Evolutionary conservation across 2,113 vertebrate genomes (phyloP).

Genomic region (Mirza zaza): DNA sequence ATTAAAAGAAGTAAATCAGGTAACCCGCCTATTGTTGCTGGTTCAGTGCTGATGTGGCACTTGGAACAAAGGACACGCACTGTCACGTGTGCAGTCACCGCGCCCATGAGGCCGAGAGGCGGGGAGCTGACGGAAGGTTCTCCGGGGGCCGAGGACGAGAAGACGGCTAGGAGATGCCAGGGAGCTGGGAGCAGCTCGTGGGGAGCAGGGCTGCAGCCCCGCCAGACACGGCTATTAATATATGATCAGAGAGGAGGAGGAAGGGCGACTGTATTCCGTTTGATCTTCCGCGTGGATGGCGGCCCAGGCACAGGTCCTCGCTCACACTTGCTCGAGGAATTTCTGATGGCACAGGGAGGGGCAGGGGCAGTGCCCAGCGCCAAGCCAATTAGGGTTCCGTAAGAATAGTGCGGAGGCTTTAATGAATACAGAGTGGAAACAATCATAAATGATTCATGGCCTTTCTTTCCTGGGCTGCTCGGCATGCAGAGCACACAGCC

Average conservation of each 20-base stretch:
- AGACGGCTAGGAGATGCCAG: constrained; percentile 22
- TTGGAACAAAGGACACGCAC: neutral
- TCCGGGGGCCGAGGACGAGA: neutral
- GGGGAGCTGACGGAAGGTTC: neutral
- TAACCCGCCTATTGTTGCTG: neutral
- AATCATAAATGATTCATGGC: constrained; percentile 79
- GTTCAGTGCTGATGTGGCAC: neutral
- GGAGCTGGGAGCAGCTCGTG: fast-evolving
- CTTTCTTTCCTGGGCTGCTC: constrained; percentile 42
- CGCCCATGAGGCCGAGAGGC: neutral
- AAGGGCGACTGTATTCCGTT: neutral
- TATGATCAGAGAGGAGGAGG: constrained; percentile 68
- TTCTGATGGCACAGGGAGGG: constrained; percentile 57
- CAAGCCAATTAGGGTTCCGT: constrained; percentile 72
- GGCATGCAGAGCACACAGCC: constrained; percentile 52
- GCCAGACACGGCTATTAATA: constrained; percentile 74
- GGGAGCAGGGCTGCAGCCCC: neutral
- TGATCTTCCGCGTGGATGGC: constrained; percentile 62
- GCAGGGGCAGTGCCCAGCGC: neutral
- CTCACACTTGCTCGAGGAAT: neutral
- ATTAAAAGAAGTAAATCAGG: constrained; percentile 71
- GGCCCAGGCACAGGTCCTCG: constrained; percentile 19
- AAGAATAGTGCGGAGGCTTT: constrained; percentile 71
- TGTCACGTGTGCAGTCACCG: neutral
- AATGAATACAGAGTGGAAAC: constrained; percentile 73